These are phyloP conservation scores for Acanthurus tractus DNA, from an alignment of 2,797 vertebrate genomes.

Conservation along the genomic window DNA sequence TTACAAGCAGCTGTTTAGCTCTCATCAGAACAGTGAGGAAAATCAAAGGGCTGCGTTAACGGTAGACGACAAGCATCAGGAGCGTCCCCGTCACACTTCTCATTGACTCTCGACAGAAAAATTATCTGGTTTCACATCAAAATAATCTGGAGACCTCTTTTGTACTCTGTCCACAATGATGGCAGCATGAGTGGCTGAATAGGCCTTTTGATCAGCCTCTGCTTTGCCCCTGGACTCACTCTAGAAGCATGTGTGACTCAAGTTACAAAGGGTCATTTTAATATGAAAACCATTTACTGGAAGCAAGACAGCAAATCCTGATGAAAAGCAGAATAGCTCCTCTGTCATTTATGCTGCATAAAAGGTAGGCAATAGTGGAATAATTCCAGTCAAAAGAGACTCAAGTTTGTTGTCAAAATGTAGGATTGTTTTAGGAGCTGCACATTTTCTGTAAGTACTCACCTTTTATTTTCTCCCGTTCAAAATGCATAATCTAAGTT, in stretches of 20 bases:
- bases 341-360: slow-evolving; percentile 30
- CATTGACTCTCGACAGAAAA: slow-evolving; percentile 78
- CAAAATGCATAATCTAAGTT: too few relatives aligned
- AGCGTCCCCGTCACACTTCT: slow-evolving; percentile 80
- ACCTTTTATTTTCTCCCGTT: neutral
- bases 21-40: slow-evolving; percentile 88
- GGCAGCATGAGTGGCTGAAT: slow-evolving; percentile 76
- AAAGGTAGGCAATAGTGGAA: slow-evolving; percentile 2
- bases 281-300: slow-evolving; percentile 72
- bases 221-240: slow-evolving; percentile 64
- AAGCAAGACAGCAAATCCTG: slow-evolving; percentile 36
- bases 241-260: slow-evolving; percentile 70
- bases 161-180: slow-evolving; percentile 77
- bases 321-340: slow-evolving; percentile 47
- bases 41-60: slow-evolving; percentile 89
- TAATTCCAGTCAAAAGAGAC: slow-evolving; percentile 19
- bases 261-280: slow-evolving; percentile 72
- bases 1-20: slow-evolving; percentile 95
- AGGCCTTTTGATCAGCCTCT: slow-evolving; percentile 74
- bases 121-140: slow-evolving; percentile 86
- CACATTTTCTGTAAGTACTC: neutral
- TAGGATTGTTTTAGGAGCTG: slow-evolving; percentile 14
- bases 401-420: slow-evolving; percentile 25
- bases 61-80: slow-evolving; percentile 88
- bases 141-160: slow-evolving; percentile 80